Evolutionary conservation across 2,888 invertebrate species (phyloP).

Genomic region (Eubasilissa splendida): DNA sequence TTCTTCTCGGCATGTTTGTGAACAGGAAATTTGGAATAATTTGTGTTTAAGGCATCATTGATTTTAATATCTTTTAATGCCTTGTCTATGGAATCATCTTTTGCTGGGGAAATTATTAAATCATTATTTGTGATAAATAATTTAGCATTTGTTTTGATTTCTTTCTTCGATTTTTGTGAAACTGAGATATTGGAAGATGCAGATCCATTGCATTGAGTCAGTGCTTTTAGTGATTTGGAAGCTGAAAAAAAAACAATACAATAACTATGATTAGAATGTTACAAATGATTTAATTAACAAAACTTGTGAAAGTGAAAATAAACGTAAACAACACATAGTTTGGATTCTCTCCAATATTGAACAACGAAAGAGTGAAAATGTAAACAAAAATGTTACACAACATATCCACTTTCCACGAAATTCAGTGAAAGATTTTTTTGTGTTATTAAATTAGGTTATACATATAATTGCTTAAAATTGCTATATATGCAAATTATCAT

Average conservation of each 20-base stretch:
- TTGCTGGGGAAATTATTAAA: constrained; percentile 40
- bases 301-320: background rate
- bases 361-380: background rate
- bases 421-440: background rate
- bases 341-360: constrained; percentile 11
- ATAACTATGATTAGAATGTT: background rate
- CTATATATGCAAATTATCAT: too few species aligned
- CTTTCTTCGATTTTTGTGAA: constrained; percentile 9
- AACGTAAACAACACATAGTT: background rate
- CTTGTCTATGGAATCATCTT: constrained; percentile 31
- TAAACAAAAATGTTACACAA: constrained; percentile 20
- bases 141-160: background rate
- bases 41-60: constrained; percentile 14
- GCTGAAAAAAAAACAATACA: constrained; percentile 18
- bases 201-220: background rate
- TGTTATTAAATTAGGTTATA: too few species aligned
- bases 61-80: constrained; percentile 5
- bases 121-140: constrained; percentile 22
- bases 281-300: background rate
- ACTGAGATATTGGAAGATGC: background rate
- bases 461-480: too few species aligned
- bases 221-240: constrained; percentile 13
- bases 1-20: constrained; percentile 5
- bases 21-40: constrained; percentile 3
- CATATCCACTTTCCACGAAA: background rate